Conservation (phyloP, 2,888 invertebrate genomes). For the Siphonodentalium dalli region DNA sequence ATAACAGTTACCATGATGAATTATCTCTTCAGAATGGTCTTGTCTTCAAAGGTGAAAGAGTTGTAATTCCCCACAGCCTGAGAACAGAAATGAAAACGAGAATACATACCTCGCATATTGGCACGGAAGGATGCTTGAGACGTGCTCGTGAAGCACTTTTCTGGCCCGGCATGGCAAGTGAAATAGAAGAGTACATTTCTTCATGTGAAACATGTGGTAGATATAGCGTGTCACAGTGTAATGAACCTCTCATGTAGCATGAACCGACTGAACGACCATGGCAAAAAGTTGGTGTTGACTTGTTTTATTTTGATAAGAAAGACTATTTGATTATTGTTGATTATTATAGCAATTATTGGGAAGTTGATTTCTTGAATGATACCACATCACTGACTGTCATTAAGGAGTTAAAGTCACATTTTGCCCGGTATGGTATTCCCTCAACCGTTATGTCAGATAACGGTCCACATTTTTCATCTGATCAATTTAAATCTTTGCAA, state of each 20-base stretch:
- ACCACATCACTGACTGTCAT: constrained; percentile 5
- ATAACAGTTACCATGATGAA: no score
- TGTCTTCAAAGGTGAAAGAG: no score
- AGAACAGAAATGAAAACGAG: constrained; percentile 5
- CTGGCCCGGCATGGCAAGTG: constrained; percentile 22
- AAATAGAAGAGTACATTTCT: constrained; percentile 8
- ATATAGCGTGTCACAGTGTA: constrained; percentile 10
- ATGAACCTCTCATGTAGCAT: constrained; percentile 19
- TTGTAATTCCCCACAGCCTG: constrained; percentile 10
- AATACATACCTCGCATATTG: constrained; percentile 17
- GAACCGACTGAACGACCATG: constrained; percentile 15
- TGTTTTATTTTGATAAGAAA: constrained; percentile 5
- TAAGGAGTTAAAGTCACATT: constrained; percentile 16
- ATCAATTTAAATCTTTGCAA: no score
- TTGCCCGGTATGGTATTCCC: constrained; percentile 26
- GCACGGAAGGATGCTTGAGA: constrained; percentile 18
- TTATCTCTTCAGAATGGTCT: no score
- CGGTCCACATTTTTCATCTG: constrained; percentile 26
- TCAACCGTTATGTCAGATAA: constrained; percentile 19
- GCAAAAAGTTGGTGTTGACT: constrained; percentile 20
- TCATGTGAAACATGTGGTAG: constrained; percentile 14
- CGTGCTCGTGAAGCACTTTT: constrained; percentile 17
- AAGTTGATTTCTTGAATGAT: constrained; percentile 14
- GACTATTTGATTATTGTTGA: constrained; percentile 16
- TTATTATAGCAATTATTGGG: constrained; percentile 14